Base-by-base conservation (phyloP, 2,797 vertebrate genomes). In the Gallirallus australis region DNA sequence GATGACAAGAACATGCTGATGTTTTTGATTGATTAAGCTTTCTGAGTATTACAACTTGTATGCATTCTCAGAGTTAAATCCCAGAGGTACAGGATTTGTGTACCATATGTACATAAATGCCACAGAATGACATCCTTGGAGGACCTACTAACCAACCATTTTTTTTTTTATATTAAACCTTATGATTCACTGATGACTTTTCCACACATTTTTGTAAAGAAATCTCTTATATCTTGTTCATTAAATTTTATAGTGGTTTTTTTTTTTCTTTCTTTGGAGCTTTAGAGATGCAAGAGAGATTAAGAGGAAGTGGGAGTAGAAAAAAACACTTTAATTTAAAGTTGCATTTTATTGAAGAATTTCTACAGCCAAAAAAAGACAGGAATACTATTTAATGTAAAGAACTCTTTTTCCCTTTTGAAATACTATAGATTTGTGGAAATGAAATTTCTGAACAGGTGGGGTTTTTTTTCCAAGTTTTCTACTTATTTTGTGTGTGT, bases 201-300 rank as follows among this genome's bases (percentile, higher is more conserved):
- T 75, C 30, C 2, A 61, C 27, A 5, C 12, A 10, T 53, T 86
- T 78, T 82, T 83, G 15, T 64, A 12, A 83, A 57, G 8, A 75
- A 54, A 48, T 39, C 1, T 61, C 8, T 2, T 45, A 4, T 47
- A 7, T 37, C 3, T 2, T 6, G 0, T 48, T 86, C 8, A 81
- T 79, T 19, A 42, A 54, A 90, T 65, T 63, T 52, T 33, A 31
- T n/a, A 15, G 2, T 42, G 2, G 10, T 37, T 19, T 2, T 17
- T 69, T 82, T 86, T 90, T 86, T 90, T 16, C 3, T 61, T 82
- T 76, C 3, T 65, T 90, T 61, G 69, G 20, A 54, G 2, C 5
- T 30, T 57, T 61, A 50, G 8, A 3, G 2, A 15, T 69, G 4
- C 27, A n/a, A 19, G 13, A 86, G 3, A 52, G 9, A 63, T 24